Percentiles rank a stretch among this genome's conserved stretches.
phyloP scores from a whole-genome alignment of 2,113 vertebrate species.

The Beaufortia kweichowensis region DNA sequence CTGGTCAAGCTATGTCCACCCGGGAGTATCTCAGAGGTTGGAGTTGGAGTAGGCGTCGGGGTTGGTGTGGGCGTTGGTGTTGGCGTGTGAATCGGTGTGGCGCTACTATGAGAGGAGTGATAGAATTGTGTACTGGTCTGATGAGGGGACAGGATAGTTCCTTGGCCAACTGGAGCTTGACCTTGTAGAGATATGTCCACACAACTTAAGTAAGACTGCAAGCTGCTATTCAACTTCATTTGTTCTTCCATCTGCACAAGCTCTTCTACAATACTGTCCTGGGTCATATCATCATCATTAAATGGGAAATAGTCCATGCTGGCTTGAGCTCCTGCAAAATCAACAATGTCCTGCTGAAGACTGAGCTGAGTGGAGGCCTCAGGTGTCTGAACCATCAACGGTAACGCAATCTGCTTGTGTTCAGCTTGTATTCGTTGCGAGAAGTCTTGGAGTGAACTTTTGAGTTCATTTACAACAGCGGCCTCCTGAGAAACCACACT shows the following conservation, averaged over 20 bases:
- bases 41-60: conserved; percentile 87
- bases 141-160: conserved; percentile 79
- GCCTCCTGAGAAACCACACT: conserved; percentile 73
- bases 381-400: conserved; percentile 72
- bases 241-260: conserved; percentile 98
- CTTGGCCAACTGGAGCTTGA: conserved; percentile 75
- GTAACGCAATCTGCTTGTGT: conserved; percentile 68
- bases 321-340: conserved; percentile 85
- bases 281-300: conserved; percentile 91
- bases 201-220: conserved; percentile 82
- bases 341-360: conserved; percentile 86
- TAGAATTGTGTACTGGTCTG: conserved; percentile 80
- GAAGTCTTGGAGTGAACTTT: conserved; percentile 73
- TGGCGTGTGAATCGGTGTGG: conserved; percentile 90
- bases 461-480: conserved; percentile 71
- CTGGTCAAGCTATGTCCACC: conserved; percentile 80
- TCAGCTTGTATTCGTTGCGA: conserved; percentile 72
- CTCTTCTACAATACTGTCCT: conserved; percentile 98
- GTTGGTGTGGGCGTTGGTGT: conserved; percentile 80
- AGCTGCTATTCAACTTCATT: conserved; percentile 86
- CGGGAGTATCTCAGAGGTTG: conserved; percentile 91
- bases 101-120: conserved; percentile 86
- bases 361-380: conserved; percentile 77
- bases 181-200: conserved; percentile 85
- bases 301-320: conserved; percentile 92